Base-by-base conservation (phyloP, 1,140 invertebrate genomes). In the Eupeodes corollae region DNA sequence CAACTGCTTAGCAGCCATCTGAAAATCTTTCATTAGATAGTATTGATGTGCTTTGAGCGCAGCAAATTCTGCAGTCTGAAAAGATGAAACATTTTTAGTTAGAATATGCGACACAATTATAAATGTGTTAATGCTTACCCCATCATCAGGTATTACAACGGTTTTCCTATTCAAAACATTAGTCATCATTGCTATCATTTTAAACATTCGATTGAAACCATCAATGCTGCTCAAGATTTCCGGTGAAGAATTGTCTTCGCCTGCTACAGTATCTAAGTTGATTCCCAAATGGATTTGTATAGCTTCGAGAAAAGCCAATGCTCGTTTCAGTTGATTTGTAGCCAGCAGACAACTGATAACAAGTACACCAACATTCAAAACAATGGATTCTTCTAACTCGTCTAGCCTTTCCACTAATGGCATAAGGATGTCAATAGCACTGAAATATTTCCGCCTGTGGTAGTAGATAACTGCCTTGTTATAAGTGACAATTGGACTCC, bases 401-500 rank as follows among this genome's bases (percentile, higher is more conserved):
- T 88, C 85, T 47, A 88, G 77, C 54, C 82, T 79, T 39, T 78
- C 75, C 58, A 86, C 84, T 2, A 88, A 63, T 55, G 79, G 80
- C 49, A 84, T 83, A 42, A 92, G 72, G 39, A 90, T 76, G 16
- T 78, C 73, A 13, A 87, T 66, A 6, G 88, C 82, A 46, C 80
- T 74, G 39, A 78, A 79, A 62, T 87, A 88, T 61, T 92, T 84
- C 47, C 79, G 77, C 1, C 82, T 77, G 56, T 90, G 86, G 65
- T 84, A 92, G 5, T 88, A 73, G 10, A 91, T 58, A 1, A 93
- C 78, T 2, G 88, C 86, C 58, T 89, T 84, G 65, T 91, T 92
- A 61, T 86, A 93, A 41, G 79, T 75, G 15, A 78, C 68, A 56
- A 83, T 70, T 0, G 73, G 54, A 11, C 53, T 52, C 1, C 52